Evolutionary conservation across 2,797 vertebrate genomes (phyloP).

Genomic region (Alcedo atthis): DNA sequence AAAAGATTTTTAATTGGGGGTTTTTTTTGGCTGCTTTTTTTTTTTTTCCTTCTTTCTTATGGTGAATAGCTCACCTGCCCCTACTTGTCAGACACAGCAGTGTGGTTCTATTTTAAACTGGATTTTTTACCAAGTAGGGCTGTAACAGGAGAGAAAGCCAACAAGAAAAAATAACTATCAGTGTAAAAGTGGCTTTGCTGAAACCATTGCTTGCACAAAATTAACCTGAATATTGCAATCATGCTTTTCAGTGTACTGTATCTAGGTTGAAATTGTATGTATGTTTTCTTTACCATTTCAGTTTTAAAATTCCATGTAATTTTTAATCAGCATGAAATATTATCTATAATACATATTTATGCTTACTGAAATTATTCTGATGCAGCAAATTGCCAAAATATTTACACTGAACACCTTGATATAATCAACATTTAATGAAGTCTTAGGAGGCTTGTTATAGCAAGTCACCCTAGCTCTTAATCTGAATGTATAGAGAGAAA

Average conservation of each 20-base stretch:
- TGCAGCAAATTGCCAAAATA: slow-evolving; percentile 55
- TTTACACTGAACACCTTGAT: neutral
- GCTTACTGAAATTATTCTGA: slow-evolving; percentile 31
- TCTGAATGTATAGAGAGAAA: neutral
- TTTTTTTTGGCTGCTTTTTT: no score
- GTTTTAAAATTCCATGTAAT: neutral
- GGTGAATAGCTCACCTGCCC: neutral
- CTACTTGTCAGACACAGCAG: neutral
- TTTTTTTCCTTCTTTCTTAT: neutral
- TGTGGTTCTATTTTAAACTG: neutral
- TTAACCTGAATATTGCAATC: neutral
- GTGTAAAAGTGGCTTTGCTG: neutral
- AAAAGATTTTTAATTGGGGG: neutral
- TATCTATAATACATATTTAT: neutral
- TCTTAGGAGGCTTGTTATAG: neutral
- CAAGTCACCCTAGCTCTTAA: neutral
- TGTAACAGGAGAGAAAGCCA: neutral
- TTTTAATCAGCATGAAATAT: neutral
- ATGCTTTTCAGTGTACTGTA: neutral
- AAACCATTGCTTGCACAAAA: neutral
- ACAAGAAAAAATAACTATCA: neutral
- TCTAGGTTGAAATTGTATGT: neutral
- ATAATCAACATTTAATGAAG: slow-evolving; percentile 17
- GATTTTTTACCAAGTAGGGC: no score
- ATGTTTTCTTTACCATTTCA: neutral